These are phyloP conservation scores for Calosoma granatense DNA, from an alignment of 1,140 invertebrate species.

Conservation along the genomic window DNA sequence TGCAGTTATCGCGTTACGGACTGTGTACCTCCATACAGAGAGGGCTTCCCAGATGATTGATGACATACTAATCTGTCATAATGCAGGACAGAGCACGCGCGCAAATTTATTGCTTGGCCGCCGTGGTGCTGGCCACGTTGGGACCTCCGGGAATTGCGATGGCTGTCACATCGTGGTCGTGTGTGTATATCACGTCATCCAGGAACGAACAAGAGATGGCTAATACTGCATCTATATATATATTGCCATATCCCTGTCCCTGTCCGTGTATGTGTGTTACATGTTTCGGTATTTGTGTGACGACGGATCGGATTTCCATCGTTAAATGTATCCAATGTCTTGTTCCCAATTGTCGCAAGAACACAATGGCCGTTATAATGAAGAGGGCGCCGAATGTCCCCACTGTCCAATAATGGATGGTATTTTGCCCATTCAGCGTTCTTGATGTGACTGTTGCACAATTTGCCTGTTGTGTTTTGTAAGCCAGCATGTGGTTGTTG, in stretches of 20 bases:
- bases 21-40: neutral
- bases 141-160: slow-evolving; percentile 5
- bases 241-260: too few species aligned
- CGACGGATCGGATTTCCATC: neutral
- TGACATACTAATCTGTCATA: slow-evolving; percentile 34
- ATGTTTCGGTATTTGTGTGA: neutral
- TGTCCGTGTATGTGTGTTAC: too few species aligned
- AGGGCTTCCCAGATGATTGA: too few species aligned
- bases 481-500: too few species aligned
- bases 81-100: slow-evolving; percentile 27
- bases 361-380: neutral
- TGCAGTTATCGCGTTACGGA: neutral
- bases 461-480: too few species aligned
- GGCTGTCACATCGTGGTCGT: neutral
- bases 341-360: neutral
- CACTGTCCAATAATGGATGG: neutral
- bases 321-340: neutral
- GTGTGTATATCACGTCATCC: neutral
- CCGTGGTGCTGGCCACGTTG: neutral
- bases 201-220: neutral
- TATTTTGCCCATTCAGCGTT: too few species aligned
- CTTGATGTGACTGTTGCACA: too few species aligned
- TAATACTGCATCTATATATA: too few species aligned
- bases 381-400: neutral
- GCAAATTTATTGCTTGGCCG: slow-evolving; percentile 29